These are phyloP conservation scores for Yoshiicerus persimilis DNA, from an alignment of 1,140 invertebrate species.

Conservation along the genomic window DNA sequence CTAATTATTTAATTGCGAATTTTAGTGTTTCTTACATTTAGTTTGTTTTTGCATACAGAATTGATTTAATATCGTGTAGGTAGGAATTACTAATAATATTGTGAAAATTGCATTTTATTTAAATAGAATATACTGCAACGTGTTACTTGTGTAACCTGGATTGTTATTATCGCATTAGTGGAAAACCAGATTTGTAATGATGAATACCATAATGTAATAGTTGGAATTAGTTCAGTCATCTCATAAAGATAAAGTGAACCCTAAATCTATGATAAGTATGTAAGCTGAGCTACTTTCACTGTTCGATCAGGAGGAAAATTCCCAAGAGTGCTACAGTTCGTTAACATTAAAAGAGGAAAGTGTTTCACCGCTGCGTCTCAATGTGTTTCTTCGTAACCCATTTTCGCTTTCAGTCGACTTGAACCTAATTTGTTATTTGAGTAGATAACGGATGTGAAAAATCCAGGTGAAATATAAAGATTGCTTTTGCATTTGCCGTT, in stretches of 20 bases:
- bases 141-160: too few relatives aligned
- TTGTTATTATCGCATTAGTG: too few relatives aligned
- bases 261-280: not conserved
- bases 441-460: not conserved
- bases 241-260: not conserved
- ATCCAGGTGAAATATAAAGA: not conserved
- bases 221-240: not conserved
- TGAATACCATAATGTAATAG: too few relatives aligned
- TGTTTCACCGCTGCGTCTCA: not conserved
- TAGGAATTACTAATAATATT: too few relatives aligned
- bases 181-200: too few relatives aligned
- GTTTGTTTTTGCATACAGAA: too few relatives aligned
- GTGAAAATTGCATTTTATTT: too few relatives aligned
- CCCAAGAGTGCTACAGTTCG: not conserved
- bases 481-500: not conserved
- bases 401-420: not conserved
- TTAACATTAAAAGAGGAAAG: not conserved
- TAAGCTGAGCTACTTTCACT: not conserved
- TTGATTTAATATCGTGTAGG: too few relatives aligned
- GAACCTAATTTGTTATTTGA: not conserved
- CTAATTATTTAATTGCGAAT: too few relatives aligned
- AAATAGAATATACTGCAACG: too few relatives aligned
- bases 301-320: not conserved
- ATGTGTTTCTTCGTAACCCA: not conserved
- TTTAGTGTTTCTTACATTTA: too few relatives aligned